Base-by-base conservation (phyloP, 2,888 invertebrate genomes). In the Dorcus hopei region DNA sequence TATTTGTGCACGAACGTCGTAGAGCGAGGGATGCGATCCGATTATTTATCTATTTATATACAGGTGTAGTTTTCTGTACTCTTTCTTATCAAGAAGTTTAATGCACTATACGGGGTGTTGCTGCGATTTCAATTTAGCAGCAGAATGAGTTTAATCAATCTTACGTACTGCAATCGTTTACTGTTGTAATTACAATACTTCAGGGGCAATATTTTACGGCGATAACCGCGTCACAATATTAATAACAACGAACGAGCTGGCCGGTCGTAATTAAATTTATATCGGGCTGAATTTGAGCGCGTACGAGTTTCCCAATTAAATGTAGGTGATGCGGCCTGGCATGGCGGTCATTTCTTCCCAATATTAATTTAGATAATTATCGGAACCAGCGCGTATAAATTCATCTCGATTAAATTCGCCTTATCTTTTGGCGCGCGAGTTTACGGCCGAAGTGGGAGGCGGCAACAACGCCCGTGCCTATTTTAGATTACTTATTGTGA, bases 401-500 rank as follows among this genome's bases (percentile, higher is more conserved):
- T 69, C 69, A 70, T 69, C 70, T 69, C 66, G 69, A 71, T 69
- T 69, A 65, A 69, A 67, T 63, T 64, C 61, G 63, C 68, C 66
- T 70, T 71, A 72, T 72, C 71, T 70, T 59, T 19, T 19, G 19
- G 19, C 19, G 14, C 58, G 61, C 64, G 33, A 23, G 64, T 71
- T 72, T 70, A 72, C 66, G 69, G 69, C 62, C 66, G 61, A 59
- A 59, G 72, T 74, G 71, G 74, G 74, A 72, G 74, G 72, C 65
- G 26, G 26, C 26, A 33, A 33, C 26, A 67, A 66, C 70, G 65
- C 72, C 72, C 71, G 73, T 72, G 73, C 72, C 74, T 72, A 70
- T 70, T 70, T 70, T 70, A 72, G 73, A 75, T 75, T 74, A 70
- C 71, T 74, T 72, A 74, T 74, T 73, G 72, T 72, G 74, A 74